Percentiles rank a stretch among this genome's conserved stretches.
phyloP scores from a whole-genome alignment of 2,797 vertebrate species.

The Pangasius mekongensis region DNA sequence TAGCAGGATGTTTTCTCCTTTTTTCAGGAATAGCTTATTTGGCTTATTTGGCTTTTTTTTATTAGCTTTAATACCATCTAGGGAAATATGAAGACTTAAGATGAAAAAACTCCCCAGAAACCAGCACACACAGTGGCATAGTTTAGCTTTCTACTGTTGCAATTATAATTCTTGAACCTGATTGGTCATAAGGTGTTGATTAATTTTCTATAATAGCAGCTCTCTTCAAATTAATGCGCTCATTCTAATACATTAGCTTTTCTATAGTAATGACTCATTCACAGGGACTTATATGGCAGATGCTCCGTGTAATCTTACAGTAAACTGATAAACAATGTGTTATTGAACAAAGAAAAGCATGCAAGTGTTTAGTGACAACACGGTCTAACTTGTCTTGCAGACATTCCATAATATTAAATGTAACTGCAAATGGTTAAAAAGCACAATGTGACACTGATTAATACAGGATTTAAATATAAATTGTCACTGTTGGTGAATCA shows the following conservation, averaged over 20 bases:
- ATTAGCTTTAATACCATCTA: constrained; percentile 2
- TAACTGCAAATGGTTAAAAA: not conserved
- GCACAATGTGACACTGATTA: not conserved
- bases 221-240: not conserved
- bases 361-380: not conserved
- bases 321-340: not conserved
- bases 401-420: not conserved
- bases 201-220: not conserved
- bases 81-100: not conserved
- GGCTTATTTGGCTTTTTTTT: not conserved
- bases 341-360: not conserved
- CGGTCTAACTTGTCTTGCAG: not conserved
- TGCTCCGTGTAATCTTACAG: not conserved
- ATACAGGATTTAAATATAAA: not conserved
- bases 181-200: not conserved
- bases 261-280: not conserved
- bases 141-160: not conserved
- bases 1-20: too few species aligned
- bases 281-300: not conserved
- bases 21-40: too few species aligned
- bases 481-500: not conserved
- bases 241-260: not conserved
- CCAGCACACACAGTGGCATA: not conserved
- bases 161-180: not conserved
- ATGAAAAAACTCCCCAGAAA: not conserved